Conservation (phyloP, 2,888 invertebrate genomes). For the Mesopsocus fuscifrons region DNA sequence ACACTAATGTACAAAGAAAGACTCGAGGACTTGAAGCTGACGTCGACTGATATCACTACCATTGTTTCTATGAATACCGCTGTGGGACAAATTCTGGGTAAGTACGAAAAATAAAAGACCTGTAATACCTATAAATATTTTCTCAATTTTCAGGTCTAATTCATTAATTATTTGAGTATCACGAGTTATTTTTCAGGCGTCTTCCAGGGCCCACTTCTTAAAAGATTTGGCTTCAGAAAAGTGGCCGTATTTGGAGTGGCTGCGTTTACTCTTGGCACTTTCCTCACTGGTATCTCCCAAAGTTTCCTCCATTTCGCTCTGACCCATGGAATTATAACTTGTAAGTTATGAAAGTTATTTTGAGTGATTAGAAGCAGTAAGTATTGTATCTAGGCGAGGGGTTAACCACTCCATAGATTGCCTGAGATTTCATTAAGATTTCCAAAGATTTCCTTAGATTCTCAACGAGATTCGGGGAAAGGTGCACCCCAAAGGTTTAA, state of each 20-base stretch:
- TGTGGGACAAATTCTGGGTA: constrained; percentile 32
- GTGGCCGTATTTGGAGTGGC: constrained; percentile 36
- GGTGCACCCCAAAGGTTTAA: no score
- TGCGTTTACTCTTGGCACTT: constrained; percentile 35
- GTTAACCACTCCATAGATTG: no score
- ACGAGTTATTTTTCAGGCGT: constrained; percentile 33
- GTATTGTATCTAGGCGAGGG: no score
- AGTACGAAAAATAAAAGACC: no score
- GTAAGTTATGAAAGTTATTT: constrained; percentile 30
- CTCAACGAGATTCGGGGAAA: no score
- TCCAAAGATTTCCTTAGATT: no score
- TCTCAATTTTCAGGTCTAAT: no score
- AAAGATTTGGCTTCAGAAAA: constrained; percentile 42
- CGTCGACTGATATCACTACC: constrained; percentile 38
- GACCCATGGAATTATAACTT: constrained; percentile 45
- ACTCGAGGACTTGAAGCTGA: constrained; percentile 33
- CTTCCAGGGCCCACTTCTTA: constrained; percentile 41
- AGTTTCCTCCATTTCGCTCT: constrained; percentile 38
- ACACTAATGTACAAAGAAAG: constrained; percentile 45
- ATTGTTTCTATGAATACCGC: constrained; percentile 47
- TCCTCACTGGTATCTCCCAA: constrained; percentile 34
- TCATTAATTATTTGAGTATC: no score
- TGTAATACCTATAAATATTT: no score
- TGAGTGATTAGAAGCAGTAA: neutral
- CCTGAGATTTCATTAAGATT: no score